These are phyloP conservation scores for Gobio occitaniae DNA, from an alignment of 2,797 vertebrate species.

Conservation along the genomic window DNA sequence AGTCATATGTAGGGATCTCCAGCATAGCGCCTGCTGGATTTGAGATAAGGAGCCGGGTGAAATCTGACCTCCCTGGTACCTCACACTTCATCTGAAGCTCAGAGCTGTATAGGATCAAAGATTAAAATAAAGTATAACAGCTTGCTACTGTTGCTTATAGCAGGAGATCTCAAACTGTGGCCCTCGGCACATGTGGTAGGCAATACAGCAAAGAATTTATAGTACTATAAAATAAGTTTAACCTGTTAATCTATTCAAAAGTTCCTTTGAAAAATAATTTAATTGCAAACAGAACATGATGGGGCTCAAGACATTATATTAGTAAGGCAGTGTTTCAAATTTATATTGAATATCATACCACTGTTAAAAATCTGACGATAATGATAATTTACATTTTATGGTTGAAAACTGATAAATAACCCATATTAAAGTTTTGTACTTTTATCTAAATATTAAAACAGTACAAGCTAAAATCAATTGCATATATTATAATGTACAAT, in stretches of 20 bases:
- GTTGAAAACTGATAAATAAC: background rate
- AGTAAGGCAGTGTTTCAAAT: background rate
- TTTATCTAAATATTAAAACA: background rate
- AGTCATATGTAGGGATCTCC: constrained; percentile 50
- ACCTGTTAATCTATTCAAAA: background rate
- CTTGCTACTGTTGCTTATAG: constrained; percentile 18
- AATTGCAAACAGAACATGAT: background rate
- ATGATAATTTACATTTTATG: background rate
- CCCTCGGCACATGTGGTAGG: background rate
- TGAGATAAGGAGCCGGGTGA: constrained; percentile 44
- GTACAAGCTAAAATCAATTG: background rate
- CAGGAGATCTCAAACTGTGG: constrained; percentile 15
- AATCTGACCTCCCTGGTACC: constrained; percentile 35
- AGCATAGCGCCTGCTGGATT: constrained; percentile 49
- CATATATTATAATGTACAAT: background rate
- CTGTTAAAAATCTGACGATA: background rate
- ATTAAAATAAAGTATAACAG: constrained; percentile 43
- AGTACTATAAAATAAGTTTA: background rate
- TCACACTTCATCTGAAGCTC: constrained; percentile 38
- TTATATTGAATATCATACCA: background rate
- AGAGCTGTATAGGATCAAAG: constrained; percentile 52
- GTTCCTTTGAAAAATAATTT: background rate
- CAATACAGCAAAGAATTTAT: background rate
- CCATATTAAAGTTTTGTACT: background rate
- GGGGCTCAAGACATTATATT: background rate